These are phyloP conservation scores for Glossophaga mutica DNA, from an alignment of 2,797 vertebrate genomes.

Conservation along the genomic window DNA sequence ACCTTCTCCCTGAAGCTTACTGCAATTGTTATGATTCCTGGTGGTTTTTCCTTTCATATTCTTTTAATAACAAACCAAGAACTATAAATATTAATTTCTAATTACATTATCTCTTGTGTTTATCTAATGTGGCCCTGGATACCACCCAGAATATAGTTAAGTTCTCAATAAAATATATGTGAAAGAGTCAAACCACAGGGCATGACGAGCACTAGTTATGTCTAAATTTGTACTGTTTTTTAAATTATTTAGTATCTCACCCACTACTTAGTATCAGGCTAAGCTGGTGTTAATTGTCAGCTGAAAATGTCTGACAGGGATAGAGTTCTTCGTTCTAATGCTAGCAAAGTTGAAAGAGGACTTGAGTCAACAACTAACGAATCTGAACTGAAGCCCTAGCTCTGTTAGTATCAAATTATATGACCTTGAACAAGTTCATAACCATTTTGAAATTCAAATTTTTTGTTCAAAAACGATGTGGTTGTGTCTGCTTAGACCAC, in stretches of 20 bases:
- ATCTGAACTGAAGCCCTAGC: background rate
- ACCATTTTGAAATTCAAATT: background rate
- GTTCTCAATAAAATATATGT: background rate
- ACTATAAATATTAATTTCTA: background rate
- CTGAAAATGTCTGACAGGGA: background rate
- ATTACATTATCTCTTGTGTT: background rate
- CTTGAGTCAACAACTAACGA: background rate
- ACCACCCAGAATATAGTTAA: background rate
- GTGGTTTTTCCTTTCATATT: background rate
- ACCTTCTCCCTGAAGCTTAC: background rate
- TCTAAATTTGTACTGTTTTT: background rate
- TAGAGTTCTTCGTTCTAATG: background rate
- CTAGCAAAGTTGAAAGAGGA: background rate
- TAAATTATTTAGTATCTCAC: background rate
- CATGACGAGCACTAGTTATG: background rate
- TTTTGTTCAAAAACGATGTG: background rate
- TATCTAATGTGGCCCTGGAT: background rate
- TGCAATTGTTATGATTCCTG: background rate
- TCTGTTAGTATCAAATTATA: background rate
- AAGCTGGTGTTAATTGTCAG: background rate
- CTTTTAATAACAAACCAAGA: background rate
- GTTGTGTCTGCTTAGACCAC: background rate
- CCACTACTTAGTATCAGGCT: background rate
- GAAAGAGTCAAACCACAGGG: background rate
- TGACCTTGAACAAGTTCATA: slow-evolving; percentile 20